Conservation (phyloP, 2,113 vertebrate genomes). For the Menura novaehollandiae region DNA sequence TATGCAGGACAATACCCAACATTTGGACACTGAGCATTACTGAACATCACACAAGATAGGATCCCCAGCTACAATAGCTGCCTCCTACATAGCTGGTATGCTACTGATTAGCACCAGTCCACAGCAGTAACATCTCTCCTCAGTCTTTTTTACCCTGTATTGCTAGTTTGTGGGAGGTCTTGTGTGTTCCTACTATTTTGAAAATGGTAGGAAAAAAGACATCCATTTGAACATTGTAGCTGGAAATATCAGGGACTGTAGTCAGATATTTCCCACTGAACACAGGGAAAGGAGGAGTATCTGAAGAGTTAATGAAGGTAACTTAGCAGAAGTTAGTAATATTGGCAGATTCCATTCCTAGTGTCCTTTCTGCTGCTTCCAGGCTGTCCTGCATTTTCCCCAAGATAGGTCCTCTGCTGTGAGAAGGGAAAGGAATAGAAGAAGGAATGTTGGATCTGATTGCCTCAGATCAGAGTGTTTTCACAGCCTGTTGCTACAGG, state of each 20-base stretch:
- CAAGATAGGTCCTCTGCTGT: neutral
- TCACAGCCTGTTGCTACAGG: constrained; percentile 21
- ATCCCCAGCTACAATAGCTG: neutral
- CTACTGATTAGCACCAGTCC: neutral
- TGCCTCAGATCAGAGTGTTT: neutral
- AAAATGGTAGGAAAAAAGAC: neutral
- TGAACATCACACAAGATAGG: neutral
- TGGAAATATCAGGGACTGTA: neutral
- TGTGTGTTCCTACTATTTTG: neutral
- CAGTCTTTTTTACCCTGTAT: neutral
- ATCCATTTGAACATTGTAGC: neutral
- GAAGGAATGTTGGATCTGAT: neutral
- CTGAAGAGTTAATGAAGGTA: neutral
- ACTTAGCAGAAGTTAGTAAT: neutral
- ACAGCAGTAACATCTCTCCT: neutral
- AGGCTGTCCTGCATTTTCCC: neutral
- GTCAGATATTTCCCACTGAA: neutral
- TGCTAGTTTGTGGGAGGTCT: neutral
- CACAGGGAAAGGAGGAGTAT: neutral
- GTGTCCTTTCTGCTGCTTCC: neutral
- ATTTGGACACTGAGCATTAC: neutral
- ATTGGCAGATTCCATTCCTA: neutral
- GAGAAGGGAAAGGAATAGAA: neutral
- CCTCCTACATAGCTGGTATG: neutral
- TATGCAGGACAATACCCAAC: neutral